Percentiles rank a stretch among this genome's conserved stretches.
phyloP scores from a whole-genome alignment of 2,797 vertebrate species.

The Balearica regulorum region DNA sequence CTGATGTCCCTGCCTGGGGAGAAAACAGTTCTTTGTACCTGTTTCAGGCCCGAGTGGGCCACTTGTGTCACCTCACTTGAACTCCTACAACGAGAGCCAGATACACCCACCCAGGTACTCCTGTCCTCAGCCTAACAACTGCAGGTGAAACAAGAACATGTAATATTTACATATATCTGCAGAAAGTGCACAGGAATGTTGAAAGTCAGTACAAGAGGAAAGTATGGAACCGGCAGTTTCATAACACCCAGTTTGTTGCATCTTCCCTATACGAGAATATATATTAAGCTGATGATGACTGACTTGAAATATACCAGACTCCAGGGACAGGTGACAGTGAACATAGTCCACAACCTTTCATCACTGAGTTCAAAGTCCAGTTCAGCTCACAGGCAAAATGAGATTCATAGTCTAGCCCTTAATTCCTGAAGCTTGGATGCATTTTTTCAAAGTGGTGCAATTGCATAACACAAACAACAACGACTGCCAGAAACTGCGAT shows the following conservation, averaged over 20 bases:
- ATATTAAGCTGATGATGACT: neutral
- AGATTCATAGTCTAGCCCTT: neutral
- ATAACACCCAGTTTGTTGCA: neutral
- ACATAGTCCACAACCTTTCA: neutral
- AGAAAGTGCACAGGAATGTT: neutral
- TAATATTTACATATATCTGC: neutral
- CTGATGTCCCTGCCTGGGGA: neutral
- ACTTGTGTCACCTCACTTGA: neutral
- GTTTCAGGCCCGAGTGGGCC: neutral
- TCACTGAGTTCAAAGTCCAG: neutral
- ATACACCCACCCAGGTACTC: neutral
- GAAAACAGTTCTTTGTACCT: neutral
- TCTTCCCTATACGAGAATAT: neutral
- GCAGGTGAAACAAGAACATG: neutral
- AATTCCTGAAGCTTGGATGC: neutral
- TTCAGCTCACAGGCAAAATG: neutral
- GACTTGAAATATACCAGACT: neutral
- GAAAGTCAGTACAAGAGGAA: neutral
- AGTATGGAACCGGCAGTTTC: neutral
- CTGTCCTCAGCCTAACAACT: neutral
- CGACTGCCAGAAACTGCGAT: neutral
- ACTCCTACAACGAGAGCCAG: neutral
- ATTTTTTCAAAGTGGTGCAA: slow-evolving; percentile 23
- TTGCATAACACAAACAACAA: slow-evolving; percentile 21
- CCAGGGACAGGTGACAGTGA: neutral